Percentiles rank a stretch among this genome's conserved stretches.
These are phyloP conservation scores for Pogonomyrmex californicus DNA, from an alignment of 1,140 invertebrate genomes.

Conservation along the genomic window DNA sequence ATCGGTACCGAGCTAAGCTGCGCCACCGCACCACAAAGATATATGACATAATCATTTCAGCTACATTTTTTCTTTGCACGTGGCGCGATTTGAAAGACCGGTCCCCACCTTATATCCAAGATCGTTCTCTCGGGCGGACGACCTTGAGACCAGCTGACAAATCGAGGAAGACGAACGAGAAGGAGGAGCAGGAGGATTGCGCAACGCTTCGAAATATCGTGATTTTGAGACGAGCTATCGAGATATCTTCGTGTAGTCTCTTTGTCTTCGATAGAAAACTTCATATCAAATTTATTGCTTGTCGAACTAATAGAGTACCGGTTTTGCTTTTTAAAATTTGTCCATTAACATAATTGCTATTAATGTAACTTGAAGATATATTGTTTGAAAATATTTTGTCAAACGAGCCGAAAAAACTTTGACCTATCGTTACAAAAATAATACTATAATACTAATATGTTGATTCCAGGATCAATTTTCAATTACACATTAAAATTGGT, in stretches of 20 bases:
- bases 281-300: not conserved
- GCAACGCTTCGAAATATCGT: constrained; percentile 73
- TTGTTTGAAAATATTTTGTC: not conserved
- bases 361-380: not conserved
- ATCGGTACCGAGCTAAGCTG: not conserved
- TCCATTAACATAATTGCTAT: no score
- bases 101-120: constrained; percentile 68
- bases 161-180: constrained; percentile 65
- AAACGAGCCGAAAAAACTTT: not conserved
- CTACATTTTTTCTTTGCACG: constrained; percentile 56
- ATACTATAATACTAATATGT: not conserved
- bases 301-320: not conserved
- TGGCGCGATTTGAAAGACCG: constrained; percentile 54
- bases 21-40: not conserved
- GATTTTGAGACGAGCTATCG: constrained; percentile 58
- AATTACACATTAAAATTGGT: not conserved
- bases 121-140: constrained; percentile 71
- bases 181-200: constrained; percentile 55
- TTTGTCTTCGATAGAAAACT: constrained; percentile 54
- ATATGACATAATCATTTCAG: constrained; percentile 50
- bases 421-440: not conserved
- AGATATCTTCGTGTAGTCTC: constrained; percentile 37
- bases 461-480: not conserved
- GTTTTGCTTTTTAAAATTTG: not conserved
- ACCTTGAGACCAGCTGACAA: constrained; percentile 81